Conservation (phyloP, 2,113 vertebrate genomes). For the Gadus chalcogrammus region DNA sequence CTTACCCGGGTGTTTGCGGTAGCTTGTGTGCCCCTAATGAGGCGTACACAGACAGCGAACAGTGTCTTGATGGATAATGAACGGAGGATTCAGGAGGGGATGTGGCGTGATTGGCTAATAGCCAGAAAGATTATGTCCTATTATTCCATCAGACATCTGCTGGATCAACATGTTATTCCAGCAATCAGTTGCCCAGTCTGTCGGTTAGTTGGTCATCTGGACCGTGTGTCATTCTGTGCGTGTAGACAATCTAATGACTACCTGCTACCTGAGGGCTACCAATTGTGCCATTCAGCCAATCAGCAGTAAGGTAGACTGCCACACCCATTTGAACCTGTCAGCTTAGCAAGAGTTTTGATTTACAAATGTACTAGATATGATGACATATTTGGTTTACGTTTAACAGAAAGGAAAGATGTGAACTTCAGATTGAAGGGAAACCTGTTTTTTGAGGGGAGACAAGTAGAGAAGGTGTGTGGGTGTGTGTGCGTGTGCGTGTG, state of each 20-base stretch:
- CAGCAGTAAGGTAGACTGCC: too few relatives aligned
- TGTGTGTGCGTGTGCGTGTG: neutral
- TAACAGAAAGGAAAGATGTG: too few relatives aligned
- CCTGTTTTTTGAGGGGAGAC: neutral
- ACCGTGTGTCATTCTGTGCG: neutral
- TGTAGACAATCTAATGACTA: too few relatives aligned
- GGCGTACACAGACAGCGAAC: conserved; percentile 32
- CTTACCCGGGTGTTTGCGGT: conserved; percentile 41
- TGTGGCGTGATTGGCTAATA: conserved; percentile 48
- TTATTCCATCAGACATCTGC: conserved; percentile 41
- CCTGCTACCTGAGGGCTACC: neutral
- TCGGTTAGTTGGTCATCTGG: conserved; percentile 6
- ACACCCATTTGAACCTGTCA: too few relatives aligned
- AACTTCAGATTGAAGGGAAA: too few relatives aligned
- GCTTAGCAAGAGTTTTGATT: too few relatives aligned
- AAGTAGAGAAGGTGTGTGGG: neutral
- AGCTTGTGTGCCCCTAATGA: conserved; percentile 50
- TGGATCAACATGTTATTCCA: conserved; percentile 22
- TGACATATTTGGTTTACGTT: too few relatives aligned
- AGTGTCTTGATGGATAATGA: conserved; percentile 46
- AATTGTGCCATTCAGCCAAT: too few relatives aligned
- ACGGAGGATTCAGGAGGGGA: conserved; percentile 46
- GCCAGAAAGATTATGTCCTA: conserved; percentile 40
- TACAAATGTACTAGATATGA: too few relatives aligned
- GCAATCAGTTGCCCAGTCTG: neutral